A percentile compares a stretch with the other conserved stretches of the same genome.
Conservation (phyloP, 2,113 vertebrate genomes). For the Peromyscus polionotus region DNA sequence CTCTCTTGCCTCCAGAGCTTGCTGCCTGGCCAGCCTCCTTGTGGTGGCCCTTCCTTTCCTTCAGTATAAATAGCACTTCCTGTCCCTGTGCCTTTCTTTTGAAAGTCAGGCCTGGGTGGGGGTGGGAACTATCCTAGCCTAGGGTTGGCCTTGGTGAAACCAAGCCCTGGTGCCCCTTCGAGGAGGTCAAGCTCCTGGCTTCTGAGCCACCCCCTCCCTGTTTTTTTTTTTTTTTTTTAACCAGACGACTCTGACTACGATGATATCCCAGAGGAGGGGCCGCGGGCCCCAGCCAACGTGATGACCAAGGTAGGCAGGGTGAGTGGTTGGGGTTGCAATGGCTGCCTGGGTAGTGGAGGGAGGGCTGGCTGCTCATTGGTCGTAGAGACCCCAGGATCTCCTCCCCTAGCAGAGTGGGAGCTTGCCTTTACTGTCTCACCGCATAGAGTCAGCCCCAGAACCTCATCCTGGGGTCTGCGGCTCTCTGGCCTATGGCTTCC, state of each 20-base stretch:
- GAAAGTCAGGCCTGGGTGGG: neutral
- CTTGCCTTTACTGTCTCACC: neutral
- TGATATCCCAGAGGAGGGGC: constrained; percentile 76
- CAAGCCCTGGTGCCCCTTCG: neutral
- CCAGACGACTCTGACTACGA: constrained; percentile 84
- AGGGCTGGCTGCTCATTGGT: neutral
- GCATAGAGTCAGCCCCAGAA: neutral
- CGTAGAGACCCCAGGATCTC: neutral
- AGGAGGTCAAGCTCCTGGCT: neutral
- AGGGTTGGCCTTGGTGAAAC: constrained; percentile 14
- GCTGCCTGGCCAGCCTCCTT: constrained; percentile 44
- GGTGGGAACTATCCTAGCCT: neutral
- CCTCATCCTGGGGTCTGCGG: neutral
- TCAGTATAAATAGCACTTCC: constrained; percentile 76
- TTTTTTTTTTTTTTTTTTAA: neutral
- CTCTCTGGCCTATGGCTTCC: neutral
- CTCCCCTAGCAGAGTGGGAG: neutral
- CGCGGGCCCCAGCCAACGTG: constrained; percentile 12
- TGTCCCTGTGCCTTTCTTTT: constrained; percentile 48
- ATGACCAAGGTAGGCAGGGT: constrained; percentile 80
- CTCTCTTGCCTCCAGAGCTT: neutral
- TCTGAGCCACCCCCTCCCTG: neutral
- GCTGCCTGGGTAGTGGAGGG: neutral
- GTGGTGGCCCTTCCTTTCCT: constrained; percentile 44
- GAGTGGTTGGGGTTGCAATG: neutral